These are phyloP conservation scores for Eurytemora carolleeae DNA, from an alignment of 1,140 invertebrate genomes.

Conservation along the genomic window DNA sequence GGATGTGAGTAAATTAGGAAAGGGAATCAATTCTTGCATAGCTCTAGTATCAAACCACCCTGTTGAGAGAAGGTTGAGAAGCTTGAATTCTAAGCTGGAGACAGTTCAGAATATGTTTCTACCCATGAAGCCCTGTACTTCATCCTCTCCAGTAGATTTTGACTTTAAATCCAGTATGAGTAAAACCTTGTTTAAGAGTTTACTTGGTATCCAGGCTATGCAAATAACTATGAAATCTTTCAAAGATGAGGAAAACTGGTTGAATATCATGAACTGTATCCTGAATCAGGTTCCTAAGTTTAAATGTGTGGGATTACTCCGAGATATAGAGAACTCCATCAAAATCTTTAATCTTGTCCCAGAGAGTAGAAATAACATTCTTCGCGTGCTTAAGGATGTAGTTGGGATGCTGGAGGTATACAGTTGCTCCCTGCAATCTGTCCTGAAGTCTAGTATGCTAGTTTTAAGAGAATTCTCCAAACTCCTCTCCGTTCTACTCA, in stretches of 20 bases:
- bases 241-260: background rate
- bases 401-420: conserved; percentile 59
- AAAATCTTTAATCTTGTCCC: background rate
- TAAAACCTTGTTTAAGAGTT: background rate
- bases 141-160: too few relatives aligned
- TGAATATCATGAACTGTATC: background rate
- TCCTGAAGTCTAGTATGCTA: conserved; percentile 49
- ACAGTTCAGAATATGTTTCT: too few relatives aligned
- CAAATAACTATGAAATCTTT: background rate
- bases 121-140: too few relatives aligned
- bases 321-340: background rate
- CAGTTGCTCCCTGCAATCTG: conserved; percentile 47
- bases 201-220: background rate
- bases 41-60: too few relatives aligned
- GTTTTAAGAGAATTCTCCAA: conserved; percentile 56
- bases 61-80: too few relatives aligned
- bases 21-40: too few relatives aligned
- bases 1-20: background rate
- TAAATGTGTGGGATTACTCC: background rate
- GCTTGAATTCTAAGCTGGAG: too few relatives aligned
- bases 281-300: background rate
- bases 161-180: too few relatives aligned
- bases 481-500: conserved; percentile 56
- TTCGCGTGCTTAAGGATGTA: conserved; percentile 16
- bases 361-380: background rate